Evolutionary conservation across 2,888 invertebrate species (phyloP), one percentile per base, ranked within the genome.

Genomic region (Eledona agricola): DNA sequence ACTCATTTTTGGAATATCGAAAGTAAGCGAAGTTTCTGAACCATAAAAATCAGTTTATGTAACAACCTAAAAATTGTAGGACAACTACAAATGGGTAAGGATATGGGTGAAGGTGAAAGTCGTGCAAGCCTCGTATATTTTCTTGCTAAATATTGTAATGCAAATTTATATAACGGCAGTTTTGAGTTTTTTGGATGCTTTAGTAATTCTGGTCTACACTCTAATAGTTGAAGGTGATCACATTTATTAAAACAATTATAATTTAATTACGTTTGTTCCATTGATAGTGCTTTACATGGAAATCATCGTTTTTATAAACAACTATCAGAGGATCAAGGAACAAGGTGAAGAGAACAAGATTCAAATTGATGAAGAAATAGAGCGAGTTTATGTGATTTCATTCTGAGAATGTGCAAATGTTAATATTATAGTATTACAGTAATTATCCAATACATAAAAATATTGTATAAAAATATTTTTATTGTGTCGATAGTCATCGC

Each of bases 61-160:
- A n/a, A n/a, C n/a, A n/a, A n/a, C n/a, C n/a, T n/a, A n/a, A n/a
- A n/a, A 25, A 19, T 43, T 46, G 9, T 11, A 47, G 47, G 37
- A 47, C 10, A 35, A 47, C 9, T 19, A 23, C 7, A 15, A 11
- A 20, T 37, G 47, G 47, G 23, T 51, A 6, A 25, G 20, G 5
- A 20, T 42, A 7, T 51, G 50, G 51, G 26, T 51, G n/a, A 51
- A 32, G 15, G 42, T 34, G 4, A 51, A 32, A 17, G 29, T 42
- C 7, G 22, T 51, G 2, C 42, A 51, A 34, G 34, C 51, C 3
- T 22, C 38, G 7, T 51, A 42, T 15, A 25, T 51, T 9, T 19
- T 51, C 26, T 10, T 51, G 7, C 35, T 51, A 5, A 51, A 51
- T 34, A 19, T 50, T 4, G 31, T 34, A 7, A 31, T 35, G 9